Evolutionary conservation across 2,797 vertebrate species (phyloP).

Genomic region (Glossophaga mutica): DNA sequence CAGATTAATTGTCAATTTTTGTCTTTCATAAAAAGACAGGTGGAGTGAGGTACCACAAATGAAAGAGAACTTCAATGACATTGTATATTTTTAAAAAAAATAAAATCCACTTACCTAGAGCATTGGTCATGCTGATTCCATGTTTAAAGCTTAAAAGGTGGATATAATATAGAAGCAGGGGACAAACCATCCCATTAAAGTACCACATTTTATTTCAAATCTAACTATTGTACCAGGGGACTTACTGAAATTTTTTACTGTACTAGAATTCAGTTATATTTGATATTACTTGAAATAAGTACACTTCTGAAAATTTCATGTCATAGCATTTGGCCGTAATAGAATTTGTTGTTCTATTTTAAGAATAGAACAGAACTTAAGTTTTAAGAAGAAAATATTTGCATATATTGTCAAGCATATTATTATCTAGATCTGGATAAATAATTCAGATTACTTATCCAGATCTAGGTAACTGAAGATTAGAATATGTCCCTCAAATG

Average conservation of each 20-base stretch:
- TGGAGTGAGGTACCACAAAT: neutral
- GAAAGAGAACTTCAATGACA: neutral
- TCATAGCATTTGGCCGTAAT: neutral
- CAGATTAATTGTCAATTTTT: neutral
- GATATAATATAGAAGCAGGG: neutral
- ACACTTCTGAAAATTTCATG: neutral
- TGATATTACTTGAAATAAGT: conserved; percentile 17
- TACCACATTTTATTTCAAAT: neutral
- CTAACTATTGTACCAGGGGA: neutral
- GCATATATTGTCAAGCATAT: neutral
- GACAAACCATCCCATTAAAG: neutral
- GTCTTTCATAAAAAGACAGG: neutral
- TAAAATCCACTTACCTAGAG: neutral
- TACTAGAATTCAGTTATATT: neutral
- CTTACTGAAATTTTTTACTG: neutral
- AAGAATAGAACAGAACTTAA: conserved; percentile 35
- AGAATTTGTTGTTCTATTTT: conserved; percentile 14
- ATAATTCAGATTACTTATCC: no score
- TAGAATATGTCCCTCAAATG: neutral
- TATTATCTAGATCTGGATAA: neutral
- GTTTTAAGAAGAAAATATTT: neutral
- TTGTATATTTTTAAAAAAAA: neutral
- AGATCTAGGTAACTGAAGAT: neutral
- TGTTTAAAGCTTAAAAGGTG: neutral
- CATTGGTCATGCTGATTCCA: neutral